phyloP scores from a whole-genome alignment of 2,113 vertebrate genomes.

The Danionella cerebrum region DNA sequence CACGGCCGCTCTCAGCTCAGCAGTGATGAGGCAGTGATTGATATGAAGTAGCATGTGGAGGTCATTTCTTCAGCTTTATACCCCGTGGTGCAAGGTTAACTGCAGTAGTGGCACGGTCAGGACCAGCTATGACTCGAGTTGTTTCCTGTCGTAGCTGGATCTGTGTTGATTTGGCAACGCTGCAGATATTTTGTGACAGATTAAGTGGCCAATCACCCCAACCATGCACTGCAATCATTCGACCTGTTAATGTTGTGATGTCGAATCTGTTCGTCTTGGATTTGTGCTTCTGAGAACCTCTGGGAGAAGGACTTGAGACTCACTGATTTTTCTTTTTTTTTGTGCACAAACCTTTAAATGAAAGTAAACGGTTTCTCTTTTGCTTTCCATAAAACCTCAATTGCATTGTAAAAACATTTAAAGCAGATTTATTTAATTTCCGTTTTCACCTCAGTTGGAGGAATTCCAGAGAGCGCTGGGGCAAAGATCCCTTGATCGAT shows the following conservation, averaged over 20 bases:
- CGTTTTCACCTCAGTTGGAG: no score
- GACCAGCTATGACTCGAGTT: not conserved
- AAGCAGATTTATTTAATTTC: no score
- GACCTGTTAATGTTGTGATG: conserved; percentile 44
- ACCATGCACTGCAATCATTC: conserved; percentile 59
- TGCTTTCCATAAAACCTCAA: no score
- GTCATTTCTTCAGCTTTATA: conserved; percentile 47
- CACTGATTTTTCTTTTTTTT: no score
- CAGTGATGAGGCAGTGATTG: conserved; percentile 38
- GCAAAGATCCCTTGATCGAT: not conserved
- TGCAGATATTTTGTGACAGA: conserved; percentile 52
- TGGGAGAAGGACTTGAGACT: no score
- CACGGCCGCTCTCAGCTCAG: not conserved
- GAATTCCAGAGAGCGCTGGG: not conserved
- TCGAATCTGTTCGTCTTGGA: conserved; percentile 29
- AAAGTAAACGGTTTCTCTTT: no score
- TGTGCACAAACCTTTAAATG: no score
- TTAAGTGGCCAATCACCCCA: conserved; percentile 66
- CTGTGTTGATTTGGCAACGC: conserved; percentile 51
- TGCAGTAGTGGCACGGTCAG: not conserved
- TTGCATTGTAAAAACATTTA: no score
- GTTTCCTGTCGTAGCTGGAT: not conserved
- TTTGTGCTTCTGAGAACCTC: not conserved
- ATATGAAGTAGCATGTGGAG: conserved; percentile 33
- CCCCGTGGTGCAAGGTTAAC: conserved; percentile 42